These are phyloP conservation scores for Coreoperca whiteheadi DNA, from an alignment of 2,113 vertebrate genomes.

Conservation along the genomic window DNA sequence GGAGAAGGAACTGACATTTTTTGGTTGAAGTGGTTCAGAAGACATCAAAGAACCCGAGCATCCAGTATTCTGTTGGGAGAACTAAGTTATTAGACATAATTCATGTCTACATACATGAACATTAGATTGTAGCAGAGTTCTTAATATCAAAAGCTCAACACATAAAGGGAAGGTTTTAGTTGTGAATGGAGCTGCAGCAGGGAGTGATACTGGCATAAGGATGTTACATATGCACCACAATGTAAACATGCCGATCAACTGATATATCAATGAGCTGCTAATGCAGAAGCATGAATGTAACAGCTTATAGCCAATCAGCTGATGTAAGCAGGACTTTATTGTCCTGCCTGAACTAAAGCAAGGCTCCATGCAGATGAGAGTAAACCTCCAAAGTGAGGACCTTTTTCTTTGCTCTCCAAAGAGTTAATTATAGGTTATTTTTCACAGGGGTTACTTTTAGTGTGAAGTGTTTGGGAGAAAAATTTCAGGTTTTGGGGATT, in stretches of 20 bases:
- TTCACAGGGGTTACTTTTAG: constrained; percentile 18
- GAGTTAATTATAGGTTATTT: constrained; percentile 48
- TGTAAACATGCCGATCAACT: not conserved
- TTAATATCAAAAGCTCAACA: not conserved
- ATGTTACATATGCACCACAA: not conserved
- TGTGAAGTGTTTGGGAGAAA: constrained; percentile 41
- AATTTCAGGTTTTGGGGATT: constrained; percentile 44
- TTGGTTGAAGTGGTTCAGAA: constrained; percentile 1
- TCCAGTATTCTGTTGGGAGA: not conserved
- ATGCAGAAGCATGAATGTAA: not conserved
- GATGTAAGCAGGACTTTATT: not conserved
- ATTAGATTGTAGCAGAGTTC: not conserved
- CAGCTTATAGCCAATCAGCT: constrained; percentile 34
- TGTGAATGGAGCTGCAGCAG: constrained; percentile 6
- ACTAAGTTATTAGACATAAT: not conserved
- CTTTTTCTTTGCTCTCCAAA: not conserved
- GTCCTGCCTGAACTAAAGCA: constrained; percentile 1
- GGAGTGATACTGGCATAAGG: not conserved
- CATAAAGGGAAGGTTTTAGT: not conserved
- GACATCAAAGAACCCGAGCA: not conserved
- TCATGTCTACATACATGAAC: not conserved
- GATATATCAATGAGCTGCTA: constrained; percentile 8
- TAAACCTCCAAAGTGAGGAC: not conserved
- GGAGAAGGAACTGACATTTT: constrained; percentile 8
- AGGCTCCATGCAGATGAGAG: constrained; percentile 20